Evolutionary conservation across 2,113 vertebrate species (phyloP), one percentile per base, ranked within the genome.

Genomic region (Eptesicus fuscus): DNA sequence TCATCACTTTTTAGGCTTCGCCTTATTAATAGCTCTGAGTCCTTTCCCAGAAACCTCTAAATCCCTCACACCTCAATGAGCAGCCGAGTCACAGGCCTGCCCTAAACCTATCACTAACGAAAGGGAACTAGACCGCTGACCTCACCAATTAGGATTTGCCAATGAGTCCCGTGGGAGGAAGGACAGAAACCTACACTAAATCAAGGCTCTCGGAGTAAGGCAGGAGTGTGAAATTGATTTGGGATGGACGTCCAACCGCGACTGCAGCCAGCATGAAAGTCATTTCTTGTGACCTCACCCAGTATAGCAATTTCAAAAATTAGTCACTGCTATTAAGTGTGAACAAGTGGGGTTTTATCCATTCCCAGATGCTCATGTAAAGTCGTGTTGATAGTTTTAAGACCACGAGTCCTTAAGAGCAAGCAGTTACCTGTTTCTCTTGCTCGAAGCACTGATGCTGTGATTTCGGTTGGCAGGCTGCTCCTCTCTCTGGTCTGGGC

Each of bases 391-490:
- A 53, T 17, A 10, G 56, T 51, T 65, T 83, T 30, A 86, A 88
- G 73, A 56, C 61, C 35, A 11, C 0, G 12, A 11, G 23, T 40
- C 9, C 51, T 56, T 22, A 47, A 35, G 65, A 67, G 30, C 35
- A 71, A 35, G 65, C 9, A 6, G 30, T 0, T 23, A 53, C n/a
- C 44, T 0, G 0, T 59, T 25, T 61, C 51, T 59, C 35, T 25
- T 13, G 32, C 30, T 40, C 2, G 5, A 25, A 40, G 56, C 25
- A 3, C 32, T 4, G 22, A 7, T 6, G 6, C 5, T 13, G 44
- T 11, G 35, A 35, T 2, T 30, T 5, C 10, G 12, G 1, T 7
- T 9, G 20, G 4, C 30, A 51, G 69, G 69, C 49, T 0, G 3
- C 4, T 14, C 37, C 23, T 28, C 22, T n/a, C 67, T 18, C 30